A percentile compares a stretch with the other conserved stretches of the same genome.
Conservation (phyloP, 2,888 invertebrate species). For the Drosophila seclusa region DNA sequence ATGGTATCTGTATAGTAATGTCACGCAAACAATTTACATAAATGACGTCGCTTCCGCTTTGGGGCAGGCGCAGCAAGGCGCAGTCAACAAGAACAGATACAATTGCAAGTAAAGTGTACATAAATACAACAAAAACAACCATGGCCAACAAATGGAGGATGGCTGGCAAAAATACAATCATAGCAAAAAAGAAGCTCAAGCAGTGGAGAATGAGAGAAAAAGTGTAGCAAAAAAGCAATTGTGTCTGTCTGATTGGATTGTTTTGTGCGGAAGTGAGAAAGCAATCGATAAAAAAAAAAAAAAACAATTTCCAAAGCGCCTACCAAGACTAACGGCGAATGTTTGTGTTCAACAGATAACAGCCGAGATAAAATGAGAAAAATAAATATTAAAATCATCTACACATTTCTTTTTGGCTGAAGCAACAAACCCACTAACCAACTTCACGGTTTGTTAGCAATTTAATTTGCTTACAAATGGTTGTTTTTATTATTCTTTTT, state of each 20-base stretch:
- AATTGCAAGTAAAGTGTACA: slow-evolving; percentile 51
- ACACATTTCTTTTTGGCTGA: slow-evolving; percentile 27
- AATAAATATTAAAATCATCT: slow-evolving; percentile 18
- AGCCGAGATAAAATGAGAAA: slow-evolving; percentile 5
- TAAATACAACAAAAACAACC: slow-evolving; percentile 36
- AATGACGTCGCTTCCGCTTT: slow-evolving; percentile 76
- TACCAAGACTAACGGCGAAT: slow-evolving; percentile 42
- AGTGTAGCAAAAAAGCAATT: slow-evolving; percentile 58
- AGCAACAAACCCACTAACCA: slow-evolving; percentile 61
- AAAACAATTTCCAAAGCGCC: slow-evolving; percentile 40
- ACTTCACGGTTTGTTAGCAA: slow-evolving; percentile 77
- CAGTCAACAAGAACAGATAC: slow-evolving; percentile 58
- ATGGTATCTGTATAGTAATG: slow-evolving; percentile 65
- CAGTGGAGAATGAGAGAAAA: slow-evolving; percentile 53
- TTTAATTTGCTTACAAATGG: slow-evolving; percentile 79
- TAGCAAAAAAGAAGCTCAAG: neutral
- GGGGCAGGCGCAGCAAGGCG: slow-evolving; percentile 46
- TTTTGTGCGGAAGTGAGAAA: slow-evolving; percentile 66
- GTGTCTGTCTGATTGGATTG: slow-evolving; percentile 53
- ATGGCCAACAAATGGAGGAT: slow-evolving; percentile 49
- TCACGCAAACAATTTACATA: slow-evolving; percentile 82
- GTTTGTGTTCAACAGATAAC: slow-evolving; percentile 44
- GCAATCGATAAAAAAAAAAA: slow-evolving; percentile 56
- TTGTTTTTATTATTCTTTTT: slow-evolving; percentile 31
- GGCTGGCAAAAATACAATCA: slow-evolving; percentile 27